Conservation (phyloP, 2,113 vertebrate species). For the Burhinus oedicnemus region DNA sequence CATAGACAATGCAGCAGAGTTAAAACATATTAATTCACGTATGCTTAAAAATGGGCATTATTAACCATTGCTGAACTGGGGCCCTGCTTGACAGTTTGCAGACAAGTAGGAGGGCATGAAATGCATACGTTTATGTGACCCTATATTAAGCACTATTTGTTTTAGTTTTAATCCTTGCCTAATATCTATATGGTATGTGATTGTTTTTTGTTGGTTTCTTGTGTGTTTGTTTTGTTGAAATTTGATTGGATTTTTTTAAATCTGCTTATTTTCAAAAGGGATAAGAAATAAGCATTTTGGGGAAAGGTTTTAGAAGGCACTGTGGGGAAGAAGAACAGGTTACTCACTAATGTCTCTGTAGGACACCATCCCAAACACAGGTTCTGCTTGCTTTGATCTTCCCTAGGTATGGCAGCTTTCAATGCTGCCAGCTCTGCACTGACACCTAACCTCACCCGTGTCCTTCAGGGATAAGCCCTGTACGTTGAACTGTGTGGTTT, state of each 20-base stretch:
- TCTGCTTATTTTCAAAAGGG: neutral
- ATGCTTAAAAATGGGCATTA: neutral
- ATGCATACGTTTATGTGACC: neutral
- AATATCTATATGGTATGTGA: neutral
- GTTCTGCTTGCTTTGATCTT: neutral
- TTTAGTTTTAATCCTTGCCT: neutral
- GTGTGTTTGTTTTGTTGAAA: neutral
- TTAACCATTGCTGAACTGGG: neutral
- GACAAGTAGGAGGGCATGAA: neutral
- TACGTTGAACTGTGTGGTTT: neutral
- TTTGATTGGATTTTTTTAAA: rapidly evolving
- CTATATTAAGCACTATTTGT: neutral
- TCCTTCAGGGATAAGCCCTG: neutral
- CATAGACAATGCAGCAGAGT: neutral
- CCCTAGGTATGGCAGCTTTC: neutral
- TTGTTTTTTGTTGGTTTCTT: rapidly evolving
- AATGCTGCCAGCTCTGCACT: neutral
- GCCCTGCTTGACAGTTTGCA: neutral
- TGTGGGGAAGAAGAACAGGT: neutral
- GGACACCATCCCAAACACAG: neutral
- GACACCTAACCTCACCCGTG: neutral
- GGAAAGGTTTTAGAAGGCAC: neutral
- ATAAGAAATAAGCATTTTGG: neutral
- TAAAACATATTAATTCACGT: neutral
- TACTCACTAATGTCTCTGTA: neutral